Base-by-base conservation (phyloP, 2,888 invertebrate genomes). In the Agonopterix heracliana region DNA sequence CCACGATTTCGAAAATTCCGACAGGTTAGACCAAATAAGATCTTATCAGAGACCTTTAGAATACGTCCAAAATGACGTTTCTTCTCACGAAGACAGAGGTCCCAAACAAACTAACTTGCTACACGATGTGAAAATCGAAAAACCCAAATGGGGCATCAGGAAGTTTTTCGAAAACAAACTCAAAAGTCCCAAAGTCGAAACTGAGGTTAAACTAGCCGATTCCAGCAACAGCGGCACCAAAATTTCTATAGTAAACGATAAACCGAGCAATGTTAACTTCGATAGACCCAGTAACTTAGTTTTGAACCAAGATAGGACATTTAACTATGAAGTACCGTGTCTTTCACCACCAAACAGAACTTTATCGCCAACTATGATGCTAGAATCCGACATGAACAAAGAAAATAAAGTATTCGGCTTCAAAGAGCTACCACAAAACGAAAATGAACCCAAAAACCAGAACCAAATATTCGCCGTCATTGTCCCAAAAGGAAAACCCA, bases 1-100 rank as follows among this genome's bases (percentile, higher is more conserved):
- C 26, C 69, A 63, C 14, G 66, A 70, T 34, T 47, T 41, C 11
- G 80, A 81, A 41, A 78, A 80, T 36, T 74, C 81, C 0, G 74
- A 74, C 13, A 54, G 74, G 5, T 34, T 81, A 0, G 74, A 78
- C 49, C 86, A 86, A 56, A 76, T 83, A 1, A 59, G 86, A 10
- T 81, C 86, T 0, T 85, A 83, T 49, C 87, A 80, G 46, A 64
- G 85, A 51, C 86, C 86, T 0, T 44, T 88, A 5, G 93, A 94
- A 0, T 94, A 93, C 62, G 90, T 95, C 0, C 94, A 92, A 60
- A 95, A 95, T 65, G 93, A 93, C 47, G 94, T 94, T 17, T 92
- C 90, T 49, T 63, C 74, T 12, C 61, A 77, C 41, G 75, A 80
- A 9, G 77, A 79, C 41, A 61, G 81, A 56, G 73, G 75, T 52